Base-by-base conservation (phyloP, 2,113 vertebrate genomes). In the Rhadina sibilatrix region DNA sequence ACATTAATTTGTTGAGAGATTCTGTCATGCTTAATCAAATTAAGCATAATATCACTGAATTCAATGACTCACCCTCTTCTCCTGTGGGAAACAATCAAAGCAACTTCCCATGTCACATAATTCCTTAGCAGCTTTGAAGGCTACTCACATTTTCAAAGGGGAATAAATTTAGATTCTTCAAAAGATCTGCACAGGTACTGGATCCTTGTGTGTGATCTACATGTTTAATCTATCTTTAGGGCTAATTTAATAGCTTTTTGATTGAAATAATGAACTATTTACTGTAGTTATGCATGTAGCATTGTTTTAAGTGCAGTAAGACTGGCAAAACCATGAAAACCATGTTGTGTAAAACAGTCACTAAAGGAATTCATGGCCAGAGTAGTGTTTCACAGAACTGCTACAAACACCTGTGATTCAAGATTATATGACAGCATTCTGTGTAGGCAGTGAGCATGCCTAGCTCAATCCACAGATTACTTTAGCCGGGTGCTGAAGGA, bases 1-100 rank as follows among this genome's bases (percentile, higher is more conserved):
- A 84, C 57, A 66, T 12, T 77, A 68, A 90, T 80, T 93, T 93
- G 42, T 84, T 93, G 70, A 84, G 92, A 95, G 75, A 94, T 77
- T 86, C 70, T 89, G 80, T 82, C 64, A 82, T 63, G 35, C 84
- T 84, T 94, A 85, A 95, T 94, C 57, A 90, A 93, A 95, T 91
- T 90, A 93, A 95, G 64, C 57, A 76, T 63, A 80, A 49, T 60
- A 87, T 79, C n/a, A 38, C 21, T 28, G 37, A 90, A 80, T 80
- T 87, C 80, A 89, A 44, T 92, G 80, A 91, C 52, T 96, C 49
- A 64, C 21, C 49, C 71, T 59, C 15, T 49, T 65, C 53, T 93
- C 57, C 82, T 38, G 18, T 68, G 79, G 82, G 76, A 94, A 96
- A 90, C 53, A 66, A 76, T 88, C 82, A 94, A 94, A 90, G 60